These are phyloP conservation scores for Pseudolaguvia tuberculata DNA, from an alignment of 2,113 vertebrate genomes.

Conservation along the genomic window DNA sequence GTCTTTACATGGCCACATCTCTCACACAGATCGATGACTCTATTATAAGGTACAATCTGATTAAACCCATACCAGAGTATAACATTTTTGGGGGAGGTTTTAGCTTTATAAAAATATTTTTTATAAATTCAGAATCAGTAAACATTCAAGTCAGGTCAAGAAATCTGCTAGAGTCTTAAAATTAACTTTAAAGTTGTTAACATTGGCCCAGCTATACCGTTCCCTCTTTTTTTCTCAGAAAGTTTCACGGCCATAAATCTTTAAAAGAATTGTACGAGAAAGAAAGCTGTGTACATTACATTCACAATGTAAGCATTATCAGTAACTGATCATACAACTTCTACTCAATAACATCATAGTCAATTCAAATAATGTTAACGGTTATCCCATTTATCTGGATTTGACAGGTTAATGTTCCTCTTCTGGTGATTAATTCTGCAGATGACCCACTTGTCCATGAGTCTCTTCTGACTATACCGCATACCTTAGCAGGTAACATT, in stretches of 20 bases:
- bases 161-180: not conserved
- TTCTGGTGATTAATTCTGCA: slow-evolving; percentile 90
- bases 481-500: slow-evolving; percentile 83
- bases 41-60: slow-evolving; percentile 84
- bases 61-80: not conserved
- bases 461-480: slow-evolving; percentile 89
- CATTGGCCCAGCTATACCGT: not conserved
- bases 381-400: not conserved
- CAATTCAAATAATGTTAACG: not conserved
- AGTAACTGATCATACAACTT: not conserved
- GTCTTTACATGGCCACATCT: slow-evolving; percentile 88
- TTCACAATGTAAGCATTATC: slow-evolving; percentile 81
- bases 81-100: slow-evolving; percentile 10
- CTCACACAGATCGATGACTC: slow-evolving; percentile 96
- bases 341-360: not conserved
- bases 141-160: not conserved
- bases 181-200: not conserved
- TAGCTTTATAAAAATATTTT: slow-evolving; percentile 20
- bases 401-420: slow-evolving; percentile 84
- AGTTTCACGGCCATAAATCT: slow-evolving; percentile 90
- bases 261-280: slow-evolving; percentile 96
- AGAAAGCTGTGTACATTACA: slow-evolving; percentile 91
- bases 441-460: slow-evolving; percentile 94
- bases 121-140: not conserved
- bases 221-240: slow-evolving; percentile 65